Evolutionary conservation across 2,113 vertebrate species (phyloP).

Genomic region (Monarcha castaneiventris): DNA sequence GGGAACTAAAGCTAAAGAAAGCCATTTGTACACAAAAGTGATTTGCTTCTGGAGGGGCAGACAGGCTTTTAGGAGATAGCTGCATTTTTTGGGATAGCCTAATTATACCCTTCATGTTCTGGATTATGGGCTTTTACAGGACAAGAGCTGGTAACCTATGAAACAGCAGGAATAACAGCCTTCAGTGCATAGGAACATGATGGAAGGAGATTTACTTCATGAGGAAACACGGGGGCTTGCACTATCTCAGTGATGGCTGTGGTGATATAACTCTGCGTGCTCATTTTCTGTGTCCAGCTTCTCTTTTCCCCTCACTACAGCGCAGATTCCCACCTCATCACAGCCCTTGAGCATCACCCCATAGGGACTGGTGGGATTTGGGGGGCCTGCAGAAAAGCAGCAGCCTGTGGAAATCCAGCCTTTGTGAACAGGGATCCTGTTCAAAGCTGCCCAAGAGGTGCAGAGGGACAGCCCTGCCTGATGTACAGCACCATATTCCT

Average conservation of each 20-base stretch:
- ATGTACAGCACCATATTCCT: background rate
- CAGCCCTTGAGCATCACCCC: accelerated
- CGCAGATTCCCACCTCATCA: background rate
- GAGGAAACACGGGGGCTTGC: accelerated
- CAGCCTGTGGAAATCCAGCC: background rate
- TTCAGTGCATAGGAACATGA: background rate
- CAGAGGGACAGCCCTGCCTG: background rate
- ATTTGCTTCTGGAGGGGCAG: background rate
- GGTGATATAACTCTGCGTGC: background rate
- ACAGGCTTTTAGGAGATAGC: background rate
- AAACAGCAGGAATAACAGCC: background rate
- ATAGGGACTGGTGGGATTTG: accelerated
- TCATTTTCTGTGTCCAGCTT: background rate
- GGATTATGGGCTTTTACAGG: background rate
- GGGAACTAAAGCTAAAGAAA: background rate
- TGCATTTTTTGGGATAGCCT: background rate
- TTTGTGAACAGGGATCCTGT: background rate
- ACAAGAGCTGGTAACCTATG: background rate
- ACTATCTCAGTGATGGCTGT: background rate
- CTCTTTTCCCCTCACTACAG: background rate
- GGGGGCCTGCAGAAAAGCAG: background rate
- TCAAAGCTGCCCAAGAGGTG: background rate
- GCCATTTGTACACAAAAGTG: background rate
- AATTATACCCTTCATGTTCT: background rate
- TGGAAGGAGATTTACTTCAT: background rate